These are phyloP conservation scores for Chiridota heheva DNA, from an alignment of 35 echinoderm and acorn worm species.

Conservation along the genomic window DNA sequence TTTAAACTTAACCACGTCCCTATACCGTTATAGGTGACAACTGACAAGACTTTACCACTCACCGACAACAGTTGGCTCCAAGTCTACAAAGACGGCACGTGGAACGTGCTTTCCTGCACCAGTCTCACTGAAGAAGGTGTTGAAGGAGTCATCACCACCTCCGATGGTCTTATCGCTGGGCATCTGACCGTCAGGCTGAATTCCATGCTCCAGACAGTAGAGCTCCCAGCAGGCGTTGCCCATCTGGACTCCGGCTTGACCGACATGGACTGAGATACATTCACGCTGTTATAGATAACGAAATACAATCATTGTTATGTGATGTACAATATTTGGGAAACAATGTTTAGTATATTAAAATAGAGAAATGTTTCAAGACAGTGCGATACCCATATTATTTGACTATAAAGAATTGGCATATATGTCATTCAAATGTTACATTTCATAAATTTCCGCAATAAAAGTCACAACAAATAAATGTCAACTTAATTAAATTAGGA, in stretches of 20 bases:
- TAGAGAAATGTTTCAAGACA: too few species aligned
- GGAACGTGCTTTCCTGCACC: constrained; percentile 29
- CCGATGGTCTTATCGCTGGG: constrained; percentile 13
- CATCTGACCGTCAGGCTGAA: constrained; percentile 12
- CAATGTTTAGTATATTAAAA: too few species aligned
- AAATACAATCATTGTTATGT: too few species aligned
- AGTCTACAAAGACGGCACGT: constrained; percentile 20
- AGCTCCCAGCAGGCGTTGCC: constrained; percentile 41
- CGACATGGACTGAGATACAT: constrained; percentile 28
- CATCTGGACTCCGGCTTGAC: constrained; percentile 37
- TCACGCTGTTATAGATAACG: constrained; percentile 15
- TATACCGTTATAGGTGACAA: too few species aligned
- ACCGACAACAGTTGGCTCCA: constrained; percentile 45
- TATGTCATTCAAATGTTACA: too few species aligned
- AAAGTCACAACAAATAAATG: too few species aligned
- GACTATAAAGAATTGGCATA: too few species aligned
- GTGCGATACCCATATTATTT: too few species aligned
- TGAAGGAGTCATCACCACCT: constrained; percentile 39
- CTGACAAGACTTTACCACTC: neutral
- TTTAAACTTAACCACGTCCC: too few species aligned
- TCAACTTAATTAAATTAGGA: too few species aligned
- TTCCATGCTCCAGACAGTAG: constrained; percentile 35
- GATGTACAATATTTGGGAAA: too few species aligned
- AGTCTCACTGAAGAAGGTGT: constrained; percentile 47
- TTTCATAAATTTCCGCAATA: too few species aligned